Evolutionary conservation across 2,888 invertebrate species (phyloP).

Genomic region (Pterobdella sp.): DNA sequence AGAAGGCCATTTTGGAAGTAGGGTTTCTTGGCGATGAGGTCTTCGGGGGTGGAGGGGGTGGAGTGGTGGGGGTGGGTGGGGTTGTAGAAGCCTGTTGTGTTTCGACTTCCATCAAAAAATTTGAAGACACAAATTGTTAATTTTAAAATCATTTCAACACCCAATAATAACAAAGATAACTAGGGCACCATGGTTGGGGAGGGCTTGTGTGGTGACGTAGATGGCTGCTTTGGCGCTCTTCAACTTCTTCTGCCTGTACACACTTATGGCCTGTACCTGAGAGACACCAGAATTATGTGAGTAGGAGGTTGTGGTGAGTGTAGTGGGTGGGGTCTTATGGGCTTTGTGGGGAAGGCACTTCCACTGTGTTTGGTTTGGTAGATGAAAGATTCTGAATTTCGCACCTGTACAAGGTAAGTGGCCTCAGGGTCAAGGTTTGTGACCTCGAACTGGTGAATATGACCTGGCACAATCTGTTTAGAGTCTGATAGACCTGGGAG

Average conservation of each 20-base stretch:
- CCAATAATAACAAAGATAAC: no score
- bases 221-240: slow-evolving; percentile 38
- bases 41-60: slow-evolving; percentile 34
- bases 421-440: slow-evolving; percentile 44
- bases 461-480: slow-evolving; percentile 40
- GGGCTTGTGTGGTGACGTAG: slow-evolving; percentile 38
- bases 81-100: slow-evolving; percentile 30
- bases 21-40: slow-evolving; percentile 35
- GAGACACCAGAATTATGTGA: neutral
- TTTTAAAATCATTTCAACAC: no score
- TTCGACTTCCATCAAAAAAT: no score
- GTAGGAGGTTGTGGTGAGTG: neutral
- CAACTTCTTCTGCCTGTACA: slow-evolving; percentile 37
- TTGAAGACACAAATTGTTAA: no score
- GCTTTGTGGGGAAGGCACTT: neutral
- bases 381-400: neutral
- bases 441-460: slow-evolving; percentile 40
- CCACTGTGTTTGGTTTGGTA: neutral
- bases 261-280: slow-evolving; percentile 39
- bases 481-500: slow-evolving; percentile 36
- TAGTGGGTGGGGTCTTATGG: neutral
- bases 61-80: slow-evolving; percentile 35
- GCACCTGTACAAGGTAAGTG: slow-evolving; percentile 46
- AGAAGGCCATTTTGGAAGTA: slow-evolving; percentile 41
- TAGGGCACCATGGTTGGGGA: slow-evolving; percentile 29